Evolutionary conservation across 2,797 vertebrate genomes (phyloP).

Genomic region (Macropodus opercularis): DNA sequence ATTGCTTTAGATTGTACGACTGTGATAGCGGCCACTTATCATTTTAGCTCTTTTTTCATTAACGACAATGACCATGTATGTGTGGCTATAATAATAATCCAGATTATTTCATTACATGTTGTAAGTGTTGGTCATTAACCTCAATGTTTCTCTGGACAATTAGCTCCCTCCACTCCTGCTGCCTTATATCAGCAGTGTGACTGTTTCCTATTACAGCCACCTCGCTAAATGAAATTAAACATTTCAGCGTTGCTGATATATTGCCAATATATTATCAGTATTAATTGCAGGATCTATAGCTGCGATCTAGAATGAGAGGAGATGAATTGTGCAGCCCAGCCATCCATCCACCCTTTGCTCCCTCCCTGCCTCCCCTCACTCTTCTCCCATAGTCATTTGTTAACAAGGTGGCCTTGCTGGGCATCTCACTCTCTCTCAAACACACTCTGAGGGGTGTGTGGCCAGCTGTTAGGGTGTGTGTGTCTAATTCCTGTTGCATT

Average conservation of each 20-base stretch:
- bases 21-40: not conserved
- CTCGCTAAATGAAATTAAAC: slow-evolving; percentile 63
- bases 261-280: slow-evolving; percentile 66
- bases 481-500: slow-evolving; percentile 76
- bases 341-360: slow-evolving; percentile 30
- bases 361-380: slow-evolving; percentile 3
- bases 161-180: slow-evolving; percentile 41
- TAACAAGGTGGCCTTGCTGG: slow-evolving; percentile 61
- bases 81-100: slow-evolving; percentile 37
- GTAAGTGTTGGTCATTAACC: slow-evolving; percentile 57
- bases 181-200: slow-evolving; percentile 62
- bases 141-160: slow-evolving; percentile 37
- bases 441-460: slow-evolving; percentile 51
- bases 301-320: slow-evolving; percentile 59
- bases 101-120: slow-evolving; percentile 58
- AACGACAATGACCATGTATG: not conserved
- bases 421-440: slow-evolving; percentile 14
- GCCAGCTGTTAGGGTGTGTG: slow-evolving; percentile 66
- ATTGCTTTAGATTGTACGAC: not conserved
- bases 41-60: not conserved
- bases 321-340: slow-evolving; percentile 48
- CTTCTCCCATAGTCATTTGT: slow-evolving; percentile 56
- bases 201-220: slow-evolving; percentile 72
- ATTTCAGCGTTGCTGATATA: slow-evolving; percentile 69
- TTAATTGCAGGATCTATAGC: slow-evolving; percentile 61